Evolutionary conservation across 2,888 invertebrate species (phyloP), one percentile per base, ranked within the genome.

Genomic region (Pimpla rufipes): DNA sequence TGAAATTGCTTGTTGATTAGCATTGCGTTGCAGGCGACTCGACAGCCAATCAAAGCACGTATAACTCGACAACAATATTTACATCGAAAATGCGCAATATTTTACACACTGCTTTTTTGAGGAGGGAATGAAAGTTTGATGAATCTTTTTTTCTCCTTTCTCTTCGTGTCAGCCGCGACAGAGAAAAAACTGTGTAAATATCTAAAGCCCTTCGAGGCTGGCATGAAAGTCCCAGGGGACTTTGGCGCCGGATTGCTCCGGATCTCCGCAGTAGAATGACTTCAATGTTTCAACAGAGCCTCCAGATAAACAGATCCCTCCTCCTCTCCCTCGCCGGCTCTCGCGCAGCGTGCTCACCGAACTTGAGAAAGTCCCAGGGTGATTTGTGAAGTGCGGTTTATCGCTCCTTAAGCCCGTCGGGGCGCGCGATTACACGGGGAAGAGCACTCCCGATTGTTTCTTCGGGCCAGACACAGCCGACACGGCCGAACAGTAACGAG

Each of bases 361-460:
- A 29, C 52, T 4, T 8, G n/a, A 10, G 45, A 77, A 18, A 55
- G 23, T 79, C 64, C 11, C 37, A 37, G 73, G 23, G 50, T 62
- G 71, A 62, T 84, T 81, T 76, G 78, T 79, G 45, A 55, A 76
- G 79, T 75, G 67, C 23, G 40, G 62, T 79, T 82, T 74, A 79
- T 82, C 79, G 59, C 29, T 62, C 21, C 64, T 59, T 59, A 52
- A 59, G 29, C 29, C 42, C 23, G 42, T n/a, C 50, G 42, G 21
- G 50, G 23, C 11, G 21, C 10, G 40, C 18, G 50, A 59, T 75
- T 75, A 66, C 23, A 67, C 45, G 62, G 52, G 45, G n/a, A 23
- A 21, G 57, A 50, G 52, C n/a, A 55, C 57, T 75, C 66, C 66
- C 70, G 57, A 79, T 75, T 83, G 75, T 79, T 75, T 59, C 47